Evolutionary conservation across 1,140 invertebrate genomes (phyloP).

Genomic region (Venturia canescens): DNA sequence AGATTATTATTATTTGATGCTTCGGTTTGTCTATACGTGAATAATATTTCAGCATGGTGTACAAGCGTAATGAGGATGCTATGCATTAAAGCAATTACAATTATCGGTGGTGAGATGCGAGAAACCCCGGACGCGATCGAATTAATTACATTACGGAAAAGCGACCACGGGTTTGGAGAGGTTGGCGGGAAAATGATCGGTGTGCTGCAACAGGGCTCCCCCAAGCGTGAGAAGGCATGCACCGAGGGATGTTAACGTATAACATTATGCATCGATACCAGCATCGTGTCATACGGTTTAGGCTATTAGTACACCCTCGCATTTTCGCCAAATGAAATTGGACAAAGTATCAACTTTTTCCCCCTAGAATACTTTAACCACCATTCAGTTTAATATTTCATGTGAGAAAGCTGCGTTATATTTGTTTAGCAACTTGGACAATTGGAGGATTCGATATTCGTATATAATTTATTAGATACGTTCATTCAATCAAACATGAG

Average conservation of each 20-base stretch:
- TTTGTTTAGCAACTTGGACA: no score
- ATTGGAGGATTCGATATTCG: no score
- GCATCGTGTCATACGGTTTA: not conserved
- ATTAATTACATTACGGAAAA: slow-evolving; percentile 53
- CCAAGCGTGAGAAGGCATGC: slow-evolving; percentile 3
- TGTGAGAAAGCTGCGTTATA: no score
- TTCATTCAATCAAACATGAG: no score
- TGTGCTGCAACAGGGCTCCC: not conserved
- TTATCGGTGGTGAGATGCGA: slow-evolving; percentile 47
- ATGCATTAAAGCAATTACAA: slow-evolving; percentile 55
- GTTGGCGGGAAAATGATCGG: slow-evolving; percentile 17
- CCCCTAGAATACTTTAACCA: no score
- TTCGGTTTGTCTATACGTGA: no score
- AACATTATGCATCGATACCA: not conserved
- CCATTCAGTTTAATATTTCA: no score
- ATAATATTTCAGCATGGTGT: not conserved
- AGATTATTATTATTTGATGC: no score
- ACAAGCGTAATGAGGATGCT: slow-evolving; percentile 42
- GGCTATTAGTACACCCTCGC: not conserved
- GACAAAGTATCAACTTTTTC: not conserved
- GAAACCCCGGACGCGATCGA: slow-evolving; percentile 44
- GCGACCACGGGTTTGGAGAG: slow-evolving; percentile 23
- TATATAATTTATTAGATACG: no score
- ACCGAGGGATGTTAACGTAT: slow-evolving; percentile 10
- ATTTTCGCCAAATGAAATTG: slow-evolving; percentile 1